phyloP scores from a whole-genome alignment of 2,797 vertebrate genomes.

The Lagorchestes hirsutus region DNA sequence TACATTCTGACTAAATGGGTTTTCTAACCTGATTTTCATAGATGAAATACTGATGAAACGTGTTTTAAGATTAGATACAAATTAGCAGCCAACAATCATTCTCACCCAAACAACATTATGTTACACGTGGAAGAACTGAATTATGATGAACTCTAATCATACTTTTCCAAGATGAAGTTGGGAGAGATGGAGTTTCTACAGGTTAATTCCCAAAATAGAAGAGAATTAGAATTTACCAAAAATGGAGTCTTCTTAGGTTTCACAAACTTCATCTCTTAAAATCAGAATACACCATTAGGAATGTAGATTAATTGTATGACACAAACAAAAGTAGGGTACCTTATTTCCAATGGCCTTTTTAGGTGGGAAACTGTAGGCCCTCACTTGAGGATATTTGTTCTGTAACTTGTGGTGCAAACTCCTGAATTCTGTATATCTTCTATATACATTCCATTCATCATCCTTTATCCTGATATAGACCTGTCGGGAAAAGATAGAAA shows the following conservation, averaged over 20 bases:
- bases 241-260: background rate
- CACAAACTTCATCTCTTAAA: background rate
- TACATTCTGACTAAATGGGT: background rate
- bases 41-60: background rate
- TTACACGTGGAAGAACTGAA: background rate
- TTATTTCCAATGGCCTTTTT: constrained; percentile 99
- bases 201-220: background rate
- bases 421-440: constrained; percentile 95
- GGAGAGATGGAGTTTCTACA: background rate
- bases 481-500: constrained; percentile 81
- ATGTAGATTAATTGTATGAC: background rate
- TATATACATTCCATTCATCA: constrained; percentile 98
- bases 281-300: background rate
- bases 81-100: background rate
- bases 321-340: constrained; percentile 84
- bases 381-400: constrained; percentile 92
- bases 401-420: constrained; percentile 93
- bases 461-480: constrained; percentile 98
- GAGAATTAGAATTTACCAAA: background rate
- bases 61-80: background rate
- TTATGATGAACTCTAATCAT: background rate
- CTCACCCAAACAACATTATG: background rate
- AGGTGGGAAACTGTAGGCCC: constrained; percentile 95
- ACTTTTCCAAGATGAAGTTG: background rate
- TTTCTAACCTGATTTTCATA: constrained; percentile 42